phyloP scores from a whole-genome alignment of 2,797 vertebrate genomes.

The Sebastes wilsoni region DNA sequence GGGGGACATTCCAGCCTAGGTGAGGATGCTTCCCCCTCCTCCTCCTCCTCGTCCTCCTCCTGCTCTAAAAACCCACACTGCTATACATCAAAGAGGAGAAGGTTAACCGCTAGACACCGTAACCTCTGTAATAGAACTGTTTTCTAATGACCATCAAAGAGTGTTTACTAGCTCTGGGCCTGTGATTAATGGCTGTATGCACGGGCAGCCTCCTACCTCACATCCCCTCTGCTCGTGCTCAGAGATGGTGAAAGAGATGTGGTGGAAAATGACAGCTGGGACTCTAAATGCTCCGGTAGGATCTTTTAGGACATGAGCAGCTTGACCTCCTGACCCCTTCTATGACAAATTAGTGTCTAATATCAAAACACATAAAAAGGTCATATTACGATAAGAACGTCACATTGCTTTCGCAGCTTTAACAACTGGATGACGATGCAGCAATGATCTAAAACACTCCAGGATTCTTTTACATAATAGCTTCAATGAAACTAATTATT shows the following conservation, averaged over 20 bases:
- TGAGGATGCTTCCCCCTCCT: slow-evolving; percentile 48
- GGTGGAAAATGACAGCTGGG: slow-evolving; percentile 40
- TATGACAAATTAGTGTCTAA: neutral
- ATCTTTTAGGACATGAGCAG: neutral
- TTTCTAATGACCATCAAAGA: slow-evolving; percentile 81
- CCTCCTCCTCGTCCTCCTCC: slow-evolving; percentile 1
- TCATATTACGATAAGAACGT: neutral
- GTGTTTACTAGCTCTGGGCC: slow-evolving; percentile 71
- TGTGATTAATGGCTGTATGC: slow-evolving; percentile 73
- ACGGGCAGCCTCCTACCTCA: slow-evolving; percentile 43
- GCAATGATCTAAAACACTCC: neutral
- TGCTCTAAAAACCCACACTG: slow-evolving; percentile 46
- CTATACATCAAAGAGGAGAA: slow-evolving; percentile 76
- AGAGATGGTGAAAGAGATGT: slow-evolving; percentile 38
- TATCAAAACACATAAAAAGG: neutral
- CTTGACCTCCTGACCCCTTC: slow-evolving; percentile 13
- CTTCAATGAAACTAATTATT: neutral
- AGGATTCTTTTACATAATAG: neutral
- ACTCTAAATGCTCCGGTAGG: slow-evolving; percentile 8
- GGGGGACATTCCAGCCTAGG: slow-evolving; percentile 73
- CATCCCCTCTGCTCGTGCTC: slow-evolving; percentile 26
- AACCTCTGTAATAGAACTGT: slow-evolving; percentile 79
- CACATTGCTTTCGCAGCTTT: neutral
- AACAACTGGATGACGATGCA: neutral
- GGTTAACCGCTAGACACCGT: slow-evolving; percentile 78